These are phyloP conservation scores for Alosa sapidissima DNA, from an alignment of 2,797 vertebrate genomes.

Conservation along the genomic window DNA sequence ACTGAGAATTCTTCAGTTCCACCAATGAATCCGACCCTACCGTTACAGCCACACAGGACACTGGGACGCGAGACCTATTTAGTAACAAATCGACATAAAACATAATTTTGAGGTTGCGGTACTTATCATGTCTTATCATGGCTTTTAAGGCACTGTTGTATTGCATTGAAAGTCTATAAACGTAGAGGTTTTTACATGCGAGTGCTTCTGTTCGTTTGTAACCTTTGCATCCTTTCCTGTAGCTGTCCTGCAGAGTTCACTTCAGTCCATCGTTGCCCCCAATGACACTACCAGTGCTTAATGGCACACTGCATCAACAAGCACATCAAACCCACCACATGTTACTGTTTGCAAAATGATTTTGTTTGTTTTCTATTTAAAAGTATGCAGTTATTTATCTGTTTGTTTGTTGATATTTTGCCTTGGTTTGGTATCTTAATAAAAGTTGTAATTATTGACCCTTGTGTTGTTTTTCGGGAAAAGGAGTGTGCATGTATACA, in stretches of 20 bases:
- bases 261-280: neutral
- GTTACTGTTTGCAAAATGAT: neutral
- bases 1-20: too few relatives aligned
- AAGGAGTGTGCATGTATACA: neutral
- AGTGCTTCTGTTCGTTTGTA: neutral
- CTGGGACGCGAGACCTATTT: too few relatives aligned
- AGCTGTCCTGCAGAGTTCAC: neutral
- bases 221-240: neutral
- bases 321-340: neutral
- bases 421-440: slow-evolving; percentile 12
- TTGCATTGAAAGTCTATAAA: neutral
- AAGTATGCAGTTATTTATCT: neutral
- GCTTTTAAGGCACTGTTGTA: neutral
- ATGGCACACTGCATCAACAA: neutral
- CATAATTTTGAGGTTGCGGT: neutral
- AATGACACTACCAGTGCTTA: neutral
- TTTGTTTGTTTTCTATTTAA: neutral
- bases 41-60: too few relatives aligned
- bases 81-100: neutral
- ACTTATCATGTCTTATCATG: neutral
- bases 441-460: neutral
- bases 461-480: neutral
- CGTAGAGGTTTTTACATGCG: neutral
- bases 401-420: neutral
- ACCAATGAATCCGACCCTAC: too few relatives aligned